A percentile compares a stretch with the other conserved stretches of the same genome.
Evolutionary conservation across 1,140 invertebrate species (phyloP).

Genomic region (Varroa destructor): DNA sequence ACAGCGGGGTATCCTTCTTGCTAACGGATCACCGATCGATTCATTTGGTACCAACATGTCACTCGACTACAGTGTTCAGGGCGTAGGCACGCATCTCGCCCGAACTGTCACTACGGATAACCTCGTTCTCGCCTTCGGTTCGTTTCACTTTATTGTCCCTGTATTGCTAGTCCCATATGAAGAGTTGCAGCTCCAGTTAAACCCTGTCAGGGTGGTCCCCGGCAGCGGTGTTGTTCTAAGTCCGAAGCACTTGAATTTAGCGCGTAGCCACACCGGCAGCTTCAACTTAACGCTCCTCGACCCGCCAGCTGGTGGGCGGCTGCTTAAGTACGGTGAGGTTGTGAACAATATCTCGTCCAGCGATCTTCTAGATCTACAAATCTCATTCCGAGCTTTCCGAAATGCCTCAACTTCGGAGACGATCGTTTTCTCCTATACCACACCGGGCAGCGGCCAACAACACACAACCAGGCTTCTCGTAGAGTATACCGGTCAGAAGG

Average conservation of each 20-base stretch:
- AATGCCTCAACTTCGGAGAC: neutral
- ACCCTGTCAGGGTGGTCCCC: neutral
- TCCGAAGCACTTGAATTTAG: neutral
- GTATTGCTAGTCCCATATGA: neutral
- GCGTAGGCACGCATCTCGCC: neutral
- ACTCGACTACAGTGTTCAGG: slow-evolving; percentile 3
- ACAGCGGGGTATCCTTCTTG: neutral
- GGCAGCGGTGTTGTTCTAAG: neutral
- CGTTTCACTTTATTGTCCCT: neutral
- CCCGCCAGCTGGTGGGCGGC: neutral
- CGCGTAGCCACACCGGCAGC: neutral
- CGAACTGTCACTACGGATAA: neutral
- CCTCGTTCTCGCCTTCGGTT: neutral
- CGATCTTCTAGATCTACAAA: neutral
- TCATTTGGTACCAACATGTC: slow-evolving; percentile 18
- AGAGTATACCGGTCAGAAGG: neutral
- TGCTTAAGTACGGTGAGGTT: too few species aligned
- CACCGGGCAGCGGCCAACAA: neutral
- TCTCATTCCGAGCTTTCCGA: slow-evolving; percentile 4
- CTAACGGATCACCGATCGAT: neutral
- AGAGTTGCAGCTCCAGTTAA: neutral
- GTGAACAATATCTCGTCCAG: neutral
- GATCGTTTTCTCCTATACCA: neutral
- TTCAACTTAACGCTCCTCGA: neutral
- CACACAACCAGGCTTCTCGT: neutral